Percentiles rank a stretch among this genome's conserved stretches.
Evolutionary conservation across 2,888 invertebrate genomes (phyloP).

Genomic region (Leucoma salicis): DNA sequence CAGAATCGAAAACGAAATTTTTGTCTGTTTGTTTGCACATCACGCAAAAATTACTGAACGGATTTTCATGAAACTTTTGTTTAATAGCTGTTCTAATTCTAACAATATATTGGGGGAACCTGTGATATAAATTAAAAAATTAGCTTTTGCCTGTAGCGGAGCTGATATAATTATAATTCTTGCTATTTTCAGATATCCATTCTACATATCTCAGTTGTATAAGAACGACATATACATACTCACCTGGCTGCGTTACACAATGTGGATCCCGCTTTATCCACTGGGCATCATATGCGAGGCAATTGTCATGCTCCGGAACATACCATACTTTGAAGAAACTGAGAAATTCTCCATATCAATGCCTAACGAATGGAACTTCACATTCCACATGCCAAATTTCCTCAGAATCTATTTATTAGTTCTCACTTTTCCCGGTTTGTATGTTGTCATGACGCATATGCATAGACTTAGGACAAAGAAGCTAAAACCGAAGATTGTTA

Average conservation of each 20-base stretch:
- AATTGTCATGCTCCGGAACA: slow-evolving; percentile 89
- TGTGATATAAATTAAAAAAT: too few species aligned
- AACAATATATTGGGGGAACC: too few species aligned
- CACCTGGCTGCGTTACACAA: slow-evolving; percentile 95
- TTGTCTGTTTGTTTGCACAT: too few species aligned
- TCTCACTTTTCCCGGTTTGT: slow-evolving; percentile 89
- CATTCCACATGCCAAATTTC: slow-evolving; percentile 92
- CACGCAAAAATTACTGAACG: too few species aligned
- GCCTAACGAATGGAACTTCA: slow-evolving; percentile 93
- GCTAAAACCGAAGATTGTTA: slow-evolving; percentile 75
- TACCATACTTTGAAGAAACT: slow-evolving; percentile 95
- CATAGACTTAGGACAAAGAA: slow-evolving; percentile 87
- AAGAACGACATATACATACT: slow-evolving; percentile 87
- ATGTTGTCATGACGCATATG: slow-evolving; percentile 93
- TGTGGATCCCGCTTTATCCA: slow-evolving; percentile 97
- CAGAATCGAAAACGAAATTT: too few species aligned
- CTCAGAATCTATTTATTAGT: slow-evolving; percentile 89
- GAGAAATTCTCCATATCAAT: slow-evolving; percentile 87
- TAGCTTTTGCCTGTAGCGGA: too few species aligned
- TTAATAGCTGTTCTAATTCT: too few species aligned
- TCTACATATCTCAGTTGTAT: slow-evolving; percentile 91
- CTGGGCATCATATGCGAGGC: slow-evolving; percentile 94
- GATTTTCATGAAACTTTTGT: too few species aligned
- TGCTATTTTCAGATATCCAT: slow-evolving; percentile 89
- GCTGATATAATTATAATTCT: too few species aligned